Evolutionary conservation across 2,888 invertebrate species (phyloP), one percentile per base, ranked within the genome.

Genomic region (Agriopis marginaria): DNA sequence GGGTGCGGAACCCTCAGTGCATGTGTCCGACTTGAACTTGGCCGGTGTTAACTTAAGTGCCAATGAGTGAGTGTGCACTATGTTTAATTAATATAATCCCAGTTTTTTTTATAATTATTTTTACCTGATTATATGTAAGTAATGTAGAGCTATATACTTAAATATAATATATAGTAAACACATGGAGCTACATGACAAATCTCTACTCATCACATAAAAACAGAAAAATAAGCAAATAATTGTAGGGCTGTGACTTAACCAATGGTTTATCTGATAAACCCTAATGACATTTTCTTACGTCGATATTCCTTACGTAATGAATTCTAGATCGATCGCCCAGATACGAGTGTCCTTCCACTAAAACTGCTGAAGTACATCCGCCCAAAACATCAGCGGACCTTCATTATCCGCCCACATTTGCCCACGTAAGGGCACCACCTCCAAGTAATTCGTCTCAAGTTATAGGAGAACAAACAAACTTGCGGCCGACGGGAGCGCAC

Each of bases 401-500:
- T 73, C 73, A 75, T 72, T 73, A 73, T 63, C 73, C 72, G 70
- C 72, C 72, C 72, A 74, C 75, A 73, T 76, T 66, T 72, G 75
- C 76, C 70, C 62, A 68, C 68, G 68, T 66, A 68, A 73, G 72
- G 72, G 71, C 69, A 71, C 85, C 85, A 85, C 84, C 85, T 86
- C 88, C 88, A 88, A 92, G 93, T 92, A 91, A 91, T 91, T 92
- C 92, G 92, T 92, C 92, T 92, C 91, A 93, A 93, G 92, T 92
- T 93, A 91, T 91, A 89, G 88, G 86, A 87, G 85, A 89, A 88
- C 88, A 92, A 92, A 93, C 93, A 93, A 92, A 93, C 90, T 93
- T 93, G 87, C 82, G 89, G 89, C 89, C 90, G 88, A 86, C 86
- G 87, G 93, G 93, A 92, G 89, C 86, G 86, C 88, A 94, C 94